Evolutionary conservation across 1,140 invertebrate genomes (phyloP), one percentile per base, ranked within the genome.

Genomic region (Arctopsyche grandis): DNA sequence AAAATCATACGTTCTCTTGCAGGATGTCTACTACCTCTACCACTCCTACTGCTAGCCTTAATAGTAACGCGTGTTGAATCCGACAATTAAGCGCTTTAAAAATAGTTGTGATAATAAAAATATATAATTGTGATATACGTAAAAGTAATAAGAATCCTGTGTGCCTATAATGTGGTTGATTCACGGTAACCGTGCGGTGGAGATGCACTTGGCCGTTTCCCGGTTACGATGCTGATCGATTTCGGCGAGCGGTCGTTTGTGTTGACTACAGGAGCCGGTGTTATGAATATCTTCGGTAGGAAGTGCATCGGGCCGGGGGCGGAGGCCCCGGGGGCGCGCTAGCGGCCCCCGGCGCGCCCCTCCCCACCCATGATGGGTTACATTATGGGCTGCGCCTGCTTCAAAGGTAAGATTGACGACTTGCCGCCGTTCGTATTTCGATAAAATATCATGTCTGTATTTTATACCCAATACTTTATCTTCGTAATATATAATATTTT

Each of bases 311-410:
- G 76, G 80, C 87, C 82, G 86, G 89, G 85, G 85, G 85, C 85
- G 84, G 86, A 84, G 85, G 85, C 85, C 84, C 83, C 84, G 84
- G 80, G 84, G 83, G 79, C 84, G 84, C 83, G 63, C 84, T 84
- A 84, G 85, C 87, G 83, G 77, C 79, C 79, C 82, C 71, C 83
- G 80, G 80, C 79, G 85, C 88, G 83, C 85, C 82, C 81, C 83
- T 83, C 83, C 69, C 83, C 83, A 84, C 90, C 90, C 85, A 93
- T 94, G 93, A 95, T 94, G 93, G 93, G 93, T 89, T 95, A 94
- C 91, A 95, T 95, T 91, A 95, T 95, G 94, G 93, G 94, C 88
- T 95, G 94, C 90, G 93, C 93, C 89, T 94, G 93, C 90, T 92
- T 94, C 89, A 94, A 94, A 94, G 94, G 94, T 94, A 92, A 85